A percentile compares a stretch with the other conserved stretches of the same genome.
These are phyloP conservation scores for Emberiza fucata DNA, from an alignment of 2,113 vertebrate species.

Conservation along the genomic window DNA sequence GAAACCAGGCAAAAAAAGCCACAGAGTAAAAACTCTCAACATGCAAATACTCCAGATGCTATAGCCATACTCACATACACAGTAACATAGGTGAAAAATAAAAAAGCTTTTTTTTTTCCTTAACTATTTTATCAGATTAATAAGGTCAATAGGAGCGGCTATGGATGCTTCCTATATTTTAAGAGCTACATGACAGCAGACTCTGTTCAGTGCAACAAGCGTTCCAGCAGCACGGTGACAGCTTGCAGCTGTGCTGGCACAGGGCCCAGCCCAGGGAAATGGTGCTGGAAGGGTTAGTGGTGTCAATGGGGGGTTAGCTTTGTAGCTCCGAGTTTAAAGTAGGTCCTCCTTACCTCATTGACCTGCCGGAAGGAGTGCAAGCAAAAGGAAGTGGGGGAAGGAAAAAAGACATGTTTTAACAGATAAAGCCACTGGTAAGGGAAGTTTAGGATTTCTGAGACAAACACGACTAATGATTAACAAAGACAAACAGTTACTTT, in stretches of 20 bases:
- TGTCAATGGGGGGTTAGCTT: slow-evolving; percentile 74
- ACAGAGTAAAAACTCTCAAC: not conserved
- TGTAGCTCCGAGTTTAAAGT: slow-evolving; percentile 64
- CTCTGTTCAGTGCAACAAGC: slow-evolving; percentile 36
- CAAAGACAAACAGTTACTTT: not conserved
- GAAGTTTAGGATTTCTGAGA: slow-evolving; percentile 70
- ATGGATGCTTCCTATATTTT: slow-evolving; percentile 36
- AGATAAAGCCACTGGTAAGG: slow-evolving; percentile 72
- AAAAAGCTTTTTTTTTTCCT: not conserved
- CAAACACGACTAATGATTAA: slow-evolving; percentile 41
- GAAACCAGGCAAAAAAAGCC: not conserved
- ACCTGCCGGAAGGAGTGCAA: slow-evolving; percentile 91
- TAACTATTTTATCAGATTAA: slow-evolving; percentile 57
- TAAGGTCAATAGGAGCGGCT: slow-evolving; percentile 40
- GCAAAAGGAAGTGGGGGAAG: slow-evolving; percentile 76
- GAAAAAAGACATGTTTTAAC: slow-evolving; percentile 83
- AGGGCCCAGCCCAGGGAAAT: slow-evolving; percentile 50
- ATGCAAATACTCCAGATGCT: slow-evolving; percentile 56
- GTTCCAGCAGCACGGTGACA: not conserved
- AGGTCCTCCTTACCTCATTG: slow-evolving; percentile 92
- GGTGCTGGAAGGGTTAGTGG: slow-evolving; percentile 70
- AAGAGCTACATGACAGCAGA: not conserved
- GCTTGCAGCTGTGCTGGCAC: slow-evolving; percentile 14
- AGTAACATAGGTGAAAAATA: not conserved
- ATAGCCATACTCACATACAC: not conserved